These are phyloP conservation scores for Beroe ovata DNA, from an alignment of 37 sponge, comb jelly and placozoan species.

Conservation along the genomic window DNA sequence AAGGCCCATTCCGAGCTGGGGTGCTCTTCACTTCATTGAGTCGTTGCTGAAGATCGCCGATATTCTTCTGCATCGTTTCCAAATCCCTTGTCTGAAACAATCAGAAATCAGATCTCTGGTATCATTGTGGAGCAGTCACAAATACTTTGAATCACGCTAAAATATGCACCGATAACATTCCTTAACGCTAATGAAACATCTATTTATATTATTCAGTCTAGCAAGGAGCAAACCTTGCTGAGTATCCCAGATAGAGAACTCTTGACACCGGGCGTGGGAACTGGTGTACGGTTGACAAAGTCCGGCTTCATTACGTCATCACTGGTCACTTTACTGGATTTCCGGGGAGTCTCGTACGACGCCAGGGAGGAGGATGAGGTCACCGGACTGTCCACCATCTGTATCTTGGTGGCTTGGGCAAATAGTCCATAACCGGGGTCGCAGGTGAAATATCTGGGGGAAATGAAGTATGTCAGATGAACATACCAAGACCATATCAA, in stretches of 20 bases:
- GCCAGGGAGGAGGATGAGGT: conserved; percentile 35
- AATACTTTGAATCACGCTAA: not conserved
- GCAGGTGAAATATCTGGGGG: conserved; percentile 54
- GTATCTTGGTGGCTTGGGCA: conserved; percentile 64
- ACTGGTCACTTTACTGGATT: not conserved
- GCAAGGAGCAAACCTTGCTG: conserved; percentile 43
- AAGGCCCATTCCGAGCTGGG: not conserved
- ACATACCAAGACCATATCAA: too few relatives aligned
- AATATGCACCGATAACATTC: too few relatives aligned
- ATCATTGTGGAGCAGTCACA: too few relatives aligned
- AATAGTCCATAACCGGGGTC: conserved; percentile 50
- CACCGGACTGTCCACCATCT: conserved; percentile 20
- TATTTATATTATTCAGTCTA: too few relatives aligned
- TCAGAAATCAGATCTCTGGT: not conserved
- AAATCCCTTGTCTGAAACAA: not conserved
- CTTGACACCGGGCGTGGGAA: conserved; percentile 19
- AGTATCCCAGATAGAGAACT: conserved; percentile 24
- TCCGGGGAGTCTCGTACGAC: conserved; percentile 29
- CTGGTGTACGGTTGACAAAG: conserved; percentile 31
- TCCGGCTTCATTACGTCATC: conserved; percentile 56
- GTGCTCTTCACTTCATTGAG: conserved; percentile 40
- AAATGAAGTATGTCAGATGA: not conserved
- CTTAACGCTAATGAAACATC: too few relatives aligned
- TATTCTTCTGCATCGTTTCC: conserved; percentile 58
- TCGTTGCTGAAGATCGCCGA: conserved; percentile 51